Evolutionary conservation across 92 coral and sea anemone species (phyloP).

Genomic region (Isaurus tuberculatus): DNA sequence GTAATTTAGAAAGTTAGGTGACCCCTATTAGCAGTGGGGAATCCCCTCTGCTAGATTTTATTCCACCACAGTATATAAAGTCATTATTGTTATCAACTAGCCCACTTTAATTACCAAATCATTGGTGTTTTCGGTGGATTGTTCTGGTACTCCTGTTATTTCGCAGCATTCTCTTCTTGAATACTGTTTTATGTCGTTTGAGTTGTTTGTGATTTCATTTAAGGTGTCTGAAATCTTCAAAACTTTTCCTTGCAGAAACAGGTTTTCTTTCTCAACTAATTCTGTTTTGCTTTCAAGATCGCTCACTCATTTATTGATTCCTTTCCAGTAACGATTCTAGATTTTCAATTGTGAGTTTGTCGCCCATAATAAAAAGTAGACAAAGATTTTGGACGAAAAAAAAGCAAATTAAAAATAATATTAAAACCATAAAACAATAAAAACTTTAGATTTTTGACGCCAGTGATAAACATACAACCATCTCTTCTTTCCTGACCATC

Average conservation of each 20-base stretch:
- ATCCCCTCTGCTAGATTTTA: no score
- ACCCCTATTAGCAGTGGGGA: no score
- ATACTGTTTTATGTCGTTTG: conserved; percentile 37
- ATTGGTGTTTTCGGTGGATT: neutral
- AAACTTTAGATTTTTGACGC: no score
- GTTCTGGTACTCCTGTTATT: conserved; percentile 33
- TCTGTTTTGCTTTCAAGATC: conserved; percentile 4
- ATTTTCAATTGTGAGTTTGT: neutral
- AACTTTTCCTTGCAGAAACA: conserved; percentile 25
- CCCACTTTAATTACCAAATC: neutral
- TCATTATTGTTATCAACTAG: no score
- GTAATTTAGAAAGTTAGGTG: no score
- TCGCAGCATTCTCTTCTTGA: conserved; percentile 37
- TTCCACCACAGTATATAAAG: no score
- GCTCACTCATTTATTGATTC: conserved; percentile 19
- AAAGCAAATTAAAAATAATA: no score
- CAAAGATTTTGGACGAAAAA: no score
- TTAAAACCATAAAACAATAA: no score
- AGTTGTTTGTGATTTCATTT: conserved; percentile 1
- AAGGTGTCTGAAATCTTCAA: conserved; percentile 17
- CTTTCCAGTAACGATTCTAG: conserved; percentile 1
- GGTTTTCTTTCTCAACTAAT: conserved; percentile 9
- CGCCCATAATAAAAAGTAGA: no score
- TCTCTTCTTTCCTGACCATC: no score
- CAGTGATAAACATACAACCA: no score